A percentile compares a stretch with the other conserved stretches of the same genome.
Evolutionary conservation across 2,888 invertebrate species (phyloP).

Genomic region (Perithous albicinctus): DNA sequence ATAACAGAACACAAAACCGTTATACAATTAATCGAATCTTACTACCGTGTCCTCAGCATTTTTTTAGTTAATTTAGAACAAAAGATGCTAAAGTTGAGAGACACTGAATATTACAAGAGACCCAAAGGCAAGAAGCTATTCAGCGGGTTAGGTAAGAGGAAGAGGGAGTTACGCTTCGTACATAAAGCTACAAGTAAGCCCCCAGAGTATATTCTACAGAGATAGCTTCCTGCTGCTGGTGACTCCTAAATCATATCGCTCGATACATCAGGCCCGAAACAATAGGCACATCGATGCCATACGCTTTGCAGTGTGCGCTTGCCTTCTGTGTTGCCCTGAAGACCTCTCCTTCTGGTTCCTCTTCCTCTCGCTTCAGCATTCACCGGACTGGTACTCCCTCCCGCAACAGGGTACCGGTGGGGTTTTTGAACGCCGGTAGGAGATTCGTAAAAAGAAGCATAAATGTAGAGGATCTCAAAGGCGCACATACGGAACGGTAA

Average conservation of each 20-base stretch:
- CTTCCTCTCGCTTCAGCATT: constrained; percentile 33
- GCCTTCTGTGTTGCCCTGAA: constrained; percentile 60
- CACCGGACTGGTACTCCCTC: background rate
- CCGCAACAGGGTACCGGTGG: too few species aligned
- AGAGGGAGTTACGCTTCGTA: background rate
- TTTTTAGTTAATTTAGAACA: background rate
- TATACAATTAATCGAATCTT: too few species aligned
- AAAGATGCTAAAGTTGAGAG: constrained; percentile 63
- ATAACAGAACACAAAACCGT: too few species aligned
- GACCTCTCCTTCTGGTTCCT: constrained; percentile 21
- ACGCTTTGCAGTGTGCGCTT: constrained; percentile 41
- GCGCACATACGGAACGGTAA: constrained; percentile 60
- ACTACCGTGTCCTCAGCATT: too few species aligned
- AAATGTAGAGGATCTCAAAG: constrained; percentile 37
- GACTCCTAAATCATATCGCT: constrained; percentile 75
- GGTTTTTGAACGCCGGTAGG: constrained; percentile 35
- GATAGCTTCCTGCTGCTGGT: constrained; percentile 54
- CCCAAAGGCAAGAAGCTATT: constrained; percentile 37
- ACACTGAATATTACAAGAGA: constrained; percentile 59
- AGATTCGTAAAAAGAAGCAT: constrained; percentile 28
- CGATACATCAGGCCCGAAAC: constrained; percentile 74
- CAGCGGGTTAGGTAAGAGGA: constrained; percentile 38
- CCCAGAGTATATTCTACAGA: background rate
- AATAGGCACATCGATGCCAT: constrained; percentile 66
- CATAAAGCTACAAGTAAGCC: background rate